A percentile compares a stretch with the other conserved stretches of the same genome.
Conservation (phyloP, 2,113 vertebrate genomes). For the Nothobranchius kuhntae region DNA sequence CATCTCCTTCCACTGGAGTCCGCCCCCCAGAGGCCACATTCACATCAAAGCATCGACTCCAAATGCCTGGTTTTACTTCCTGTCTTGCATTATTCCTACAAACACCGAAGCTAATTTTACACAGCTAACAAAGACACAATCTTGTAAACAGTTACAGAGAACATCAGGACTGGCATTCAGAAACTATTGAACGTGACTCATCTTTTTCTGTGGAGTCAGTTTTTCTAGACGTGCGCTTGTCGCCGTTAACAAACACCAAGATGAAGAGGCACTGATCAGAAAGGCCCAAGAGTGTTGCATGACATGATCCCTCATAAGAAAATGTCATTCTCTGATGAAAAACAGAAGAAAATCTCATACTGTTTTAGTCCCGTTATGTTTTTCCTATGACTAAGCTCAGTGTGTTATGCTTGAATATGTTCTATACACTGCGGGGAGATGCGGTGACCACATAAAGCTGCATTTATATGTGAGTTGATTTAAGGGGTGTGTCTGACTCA, state of each 20-base stretch:
- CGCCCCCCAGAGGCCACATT: constrained; percentile 49
- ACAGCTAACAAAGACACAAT: constrained; percentile 37
- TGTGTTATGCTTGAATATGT: background rate
- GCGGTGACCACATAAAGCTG: background rate
- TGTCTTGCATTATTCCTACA: constrained; percentile 33
- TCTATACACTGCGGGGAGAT: background rate
- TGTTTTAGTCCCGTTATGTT: constrained; percentile 4
- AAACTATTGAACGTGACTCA: background rate
- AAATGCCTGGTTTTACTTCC: constrained; percentile 44
- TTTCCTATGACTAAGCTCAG: background rate
- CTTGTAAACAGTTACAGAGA: constrained; percentile 6
- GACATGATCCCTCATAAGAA: constrained; percentile 45
- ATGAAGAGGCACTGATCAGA: constrained; percentile 13
- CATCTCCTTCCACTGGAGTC: constrained; percentile 51
- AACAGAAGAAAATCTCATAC: constrained; percentile 1
- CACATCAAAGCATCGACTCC: constrained; percentile 61
- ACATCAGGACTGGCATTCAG: background rate
- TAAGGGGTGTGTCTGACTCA: constrained; percentile 70
- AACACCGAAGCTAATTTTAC: constrained; percentile 46
- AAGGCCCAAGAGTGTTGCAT: constrained; percentile 35
- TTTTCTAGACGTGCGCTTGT: too few relatives aligned
- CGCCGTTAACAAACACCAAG: too few relatives aligned
- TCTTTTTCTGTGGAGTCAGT: too few relatives aligned
- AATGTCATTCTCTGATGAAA: constrained; percentile 39
- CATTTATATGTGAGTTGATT: constrained; percentile 11